Evolutionary conservation across 2,797 vertebrate species (phyloP), one percentile per base, ranked within the genome.

Genomic region (Aphelocoma californica): DNA sequence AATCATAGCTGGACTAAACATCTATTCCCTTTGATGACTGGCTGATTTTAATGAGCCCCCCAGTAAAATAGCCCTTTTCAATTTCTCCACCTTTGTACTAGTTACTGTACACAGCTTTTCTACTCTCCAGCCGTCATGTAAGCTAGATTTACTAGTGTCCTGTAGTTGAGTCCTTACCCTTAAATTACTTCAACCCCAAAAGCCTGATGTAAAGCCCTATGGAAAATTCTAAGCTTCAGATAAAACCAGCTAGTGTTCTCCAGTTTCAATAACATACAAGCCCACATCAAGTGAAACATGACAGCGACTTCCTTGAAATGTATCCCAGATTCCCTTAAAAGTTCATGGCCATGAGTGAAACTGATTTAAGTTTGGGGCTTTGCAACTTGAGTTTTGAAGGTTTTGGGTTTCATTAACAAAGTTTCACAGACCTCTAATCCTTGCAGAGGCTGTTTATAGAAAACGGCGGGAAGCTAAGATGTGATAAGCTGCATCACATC

Each of bases 271-370:
- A 94, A 89, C 69, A 90, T 61, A 95, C 72, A 70, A 36, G 75
- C 28, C 75, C 85, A 78, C 78, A 91, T 93, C 50, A 80, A 94
- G 73, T 74, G 58, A 86, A 96, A 95, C 79, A 83, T 29, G 86
- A 88, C 93, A 96, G 86, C 4, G 3, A 89, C 91, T 96, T 94
- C 93, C 91, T 94, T 93, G 90, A 96, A 95, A 91, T 20, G 10
- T 44, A 81, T 74, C 61, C 81, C 88, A 92, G 48, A 88, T 78
- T 82, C 38, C 42, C 84, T 73, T 89, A 91, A n/a, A 91, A 90
- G 77, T 80, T 81, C 86, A 95, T 10, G 70, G 71, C 47, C 66
- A 40, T 17, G 50, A 82, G 42, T 58, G 72, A 96, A 92, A 85
- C n/a, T 58, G 47, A 83, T 82, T 38, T 84, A 92, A 82, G 64